phyloP scores from a whole-genome alignment of 2,797 vertebrate genomes.

The Myotis daubentonii region DNA sequence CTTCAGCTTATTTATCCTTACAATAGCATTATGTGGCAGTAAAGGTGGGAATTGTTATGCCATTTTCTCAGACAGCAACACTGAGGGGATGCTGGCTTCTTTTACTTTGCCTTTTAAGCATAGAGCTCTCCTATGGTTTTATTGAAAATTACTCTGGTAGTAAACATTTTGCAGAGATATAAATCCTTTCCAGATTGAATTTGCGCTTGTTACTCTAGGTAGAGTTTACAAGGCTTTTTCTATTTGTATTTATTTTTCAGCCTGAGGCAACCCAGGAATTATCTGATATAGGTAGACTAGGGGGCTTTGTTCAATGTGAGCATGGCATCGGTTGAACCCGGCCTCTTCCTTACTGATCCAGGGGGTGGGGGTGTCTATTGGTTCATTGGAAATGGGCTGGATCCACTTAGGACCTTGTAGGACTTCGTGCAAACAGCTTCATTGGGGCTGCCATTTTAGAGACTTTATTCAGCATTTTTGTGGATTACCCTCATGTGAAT shows the following conservation, averaged over 20 bases:
- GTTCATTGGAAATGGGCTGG: not conserved
- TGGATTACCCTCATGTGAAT: not conserved
- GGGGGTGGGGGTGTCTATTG: not conserved
- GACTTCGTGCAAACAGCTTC: not conserved
- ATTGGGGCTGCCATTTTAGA: not conserved
- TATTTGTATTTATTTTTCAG: not conserved
- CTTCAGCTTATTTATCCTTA: not conserved
- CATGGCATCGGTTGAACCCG: not conserved
- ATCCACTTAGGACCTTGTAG: not conserved
- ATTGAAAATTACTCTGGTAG: constrained; percentile 41
- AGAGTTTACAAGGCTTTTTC: constrained; percentile 11
- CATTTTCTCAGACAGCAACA: not conserved
- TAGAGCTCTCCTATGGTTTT: not conserved
- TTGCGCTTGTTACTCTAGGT: not conserved
- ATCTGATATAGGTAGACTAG: not conserved
- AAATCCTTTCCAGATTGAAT: constrained; percentile 38
- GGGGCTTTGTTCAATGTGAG: not conserved
- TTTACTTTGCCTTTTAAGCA: not conserved
- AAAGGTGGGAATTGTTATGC: not conserved
- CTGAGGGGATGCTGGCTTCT: not conserved
- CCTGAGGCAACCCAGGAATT: not conserved
- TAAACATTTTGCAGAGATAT: constrained; percentile 39
- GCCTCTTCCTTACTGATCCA: not conserved
- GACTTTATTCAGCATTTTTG: not conserved
- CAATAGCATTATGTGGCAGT: not conserved